phyloP scores from a whole-genome alignment of 1,140 invertebrate species.

The Andricus grossulariae region DNA sequence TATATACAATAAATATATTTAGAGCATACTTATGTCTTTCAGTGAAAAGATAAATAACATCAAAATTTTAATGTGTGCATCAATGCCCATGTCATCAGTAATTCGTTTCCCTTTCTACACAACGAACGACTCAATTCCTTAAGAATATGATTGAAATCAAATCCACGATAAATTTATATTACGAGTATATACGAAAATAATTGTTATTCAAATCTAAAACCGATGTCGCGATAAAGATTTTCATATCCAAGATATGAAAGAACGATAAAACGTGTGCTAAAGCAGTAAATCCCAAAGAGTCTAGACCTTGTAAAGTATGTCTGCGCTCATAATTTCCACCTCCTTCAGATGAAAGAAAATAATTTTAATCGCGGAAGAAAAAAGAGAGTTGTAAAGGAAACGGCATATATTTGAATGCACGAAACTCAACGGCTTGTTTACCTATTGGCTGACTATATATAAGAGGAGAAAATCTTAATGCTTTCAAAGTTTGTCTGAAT shows the following conservation, averaged over 20 bases:
- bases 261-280: slow-evolving; percentile 8
- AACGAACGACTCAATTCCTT: background rate
- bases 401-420: background rate
- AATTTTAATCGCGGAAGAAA: background rate
- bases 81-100: background rate
- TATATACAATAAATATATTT: no score
- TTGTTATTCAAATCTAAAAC: slow-evolving; percentile 4
- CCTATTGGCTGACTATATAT: no score
- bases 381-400: background rate
- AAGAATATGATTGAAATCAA: slow-evolving; percentile 13
- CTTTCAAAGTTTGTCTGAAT: no score
- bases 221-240: background rate
- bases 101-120: background rate
- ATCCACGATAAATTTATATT: slow-evolving; percentile 22
- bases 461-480: no score
- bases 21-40: no score
- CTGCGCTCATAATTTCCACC: slow-evolving; percentile 1
- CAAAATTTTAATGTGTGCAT: no score
- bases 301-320: slow-evolving; percentile 27
- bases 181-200: background rate
- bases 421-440: background rate
- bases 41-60: no score
- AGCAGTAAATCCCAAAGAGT: background rate
- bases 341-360: background rate
- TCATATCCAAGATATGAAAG: slow-evolving; percentile 2